Evolutionary conservation across 1,140 invertebrate genomes (phyloP).

Genomic region (Andricus grossulariae): DNA sequence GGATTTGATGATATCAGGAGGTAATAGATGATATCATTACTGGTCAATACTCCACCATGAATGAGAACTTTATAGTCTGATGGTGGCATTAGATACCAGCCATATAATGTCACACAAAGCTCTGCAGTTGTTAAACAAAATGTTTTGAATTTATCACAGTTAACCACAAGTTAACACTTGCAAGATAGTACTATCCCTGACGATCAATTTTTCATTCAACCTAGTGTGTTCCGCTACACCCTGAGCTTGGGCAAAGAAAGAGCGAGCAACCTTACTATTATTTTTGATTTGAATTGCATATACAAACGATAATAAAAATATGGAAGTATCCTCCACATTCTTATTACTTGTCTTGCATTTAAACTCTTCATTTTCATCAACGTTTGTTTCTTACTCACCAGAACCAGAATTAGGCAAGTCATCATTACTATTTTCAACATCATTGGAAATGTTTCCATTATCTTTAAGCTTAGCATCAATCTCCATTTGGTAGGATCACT

Average conservation of each 20-base stretch:
- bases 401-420: neutral
- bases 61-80: too few relatives aligned
- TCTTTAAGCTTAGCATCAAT: too few relatives aligned
- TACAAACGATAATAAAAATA: neutral
- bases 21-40: too few relatives aligned
- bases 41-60: too few relatives aligned
- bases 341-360: neutral
- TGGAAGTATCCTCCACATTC: neutral
- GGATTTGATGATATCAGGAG: too few relatives aligned
- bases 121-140: too few relatives aligned
- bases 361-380: neutral
- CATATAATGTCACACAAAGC: neutral
- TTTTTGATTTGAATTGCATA: slow-evolving; percentile 7
- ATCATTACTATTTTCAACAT: too few relatives aligned
- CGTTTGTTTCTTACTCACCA: neutral
- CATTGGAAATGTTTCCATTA: too few relatives aligned
- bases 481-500: too few relatives aligned
- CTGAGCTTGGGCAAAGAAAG: too few relatives aligned
- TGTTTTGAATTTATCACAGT: neutral
- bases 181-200: neutral
- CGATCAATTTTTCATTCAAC: neutral
- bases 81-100: too few relatives aligned
- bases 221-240: neutral
- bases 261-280: slow-evolving; percentile 33
- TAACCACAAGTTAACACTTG: too few relatives aligned